Percentiles rank a stretch among this genome's conserved stretches.
Evolutionary conservation across 2,113 vertebrate species (phyloP).

Genomic region (Ailuropoda melanoleuca): DNA sequence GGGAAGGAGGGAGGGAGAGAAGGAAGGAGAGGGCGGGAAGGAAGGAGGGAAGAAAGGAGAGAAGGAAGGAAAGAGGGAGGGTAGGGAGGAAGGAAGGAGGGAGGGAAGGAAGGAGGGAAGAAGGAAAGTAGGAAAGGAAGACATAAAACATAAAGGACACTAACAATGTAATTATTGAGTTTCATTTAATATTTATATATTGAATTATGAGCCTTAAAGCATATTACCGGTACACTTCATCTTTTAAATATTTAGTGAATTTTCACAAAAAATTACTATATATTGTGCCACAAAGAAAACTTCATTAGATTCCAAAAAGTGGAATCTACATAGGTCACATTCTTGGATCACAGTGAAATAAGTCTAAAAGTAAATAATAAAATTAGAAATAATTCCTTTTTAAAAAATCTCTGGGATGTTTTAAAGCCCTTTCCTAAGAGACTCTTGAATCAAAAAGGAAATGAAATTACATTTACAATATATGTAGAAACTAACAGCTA

Average conservation of each 20-base stretch:
- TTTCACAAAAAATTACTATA: neutral
- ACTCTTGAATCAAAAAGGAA: neutral
- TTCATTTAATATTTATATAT: neutral
- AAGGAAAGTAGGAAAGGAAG: neutral
- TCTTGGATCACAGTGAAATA: neutral
- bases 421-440: neutral
- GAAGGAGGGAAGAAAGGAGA: neutral
- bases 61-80: neutral
- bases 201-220: neutral
- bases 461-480: neutral
- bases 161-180: neutral
- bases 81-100: no score
- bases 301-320: neutral
- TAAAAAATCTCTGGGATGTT: neutral
- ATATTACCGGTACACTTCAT: neutral
- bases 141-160: neutral
- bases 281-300: neutral
- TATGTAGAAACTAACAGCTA: neutral
- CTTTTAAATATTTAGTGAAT: neutral
- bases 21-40: neutral
- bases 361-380: neutral
- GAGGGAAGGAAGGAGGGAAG: neutral
- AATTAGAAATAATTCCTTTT: neutral
- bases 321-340: neutral
- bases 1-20: accelerated